These are phyloP conservation scores for Cygnus buccinator DNA, from an alignment of 2,113 vertebrate species.

Conservation along the genomic window DNA sequence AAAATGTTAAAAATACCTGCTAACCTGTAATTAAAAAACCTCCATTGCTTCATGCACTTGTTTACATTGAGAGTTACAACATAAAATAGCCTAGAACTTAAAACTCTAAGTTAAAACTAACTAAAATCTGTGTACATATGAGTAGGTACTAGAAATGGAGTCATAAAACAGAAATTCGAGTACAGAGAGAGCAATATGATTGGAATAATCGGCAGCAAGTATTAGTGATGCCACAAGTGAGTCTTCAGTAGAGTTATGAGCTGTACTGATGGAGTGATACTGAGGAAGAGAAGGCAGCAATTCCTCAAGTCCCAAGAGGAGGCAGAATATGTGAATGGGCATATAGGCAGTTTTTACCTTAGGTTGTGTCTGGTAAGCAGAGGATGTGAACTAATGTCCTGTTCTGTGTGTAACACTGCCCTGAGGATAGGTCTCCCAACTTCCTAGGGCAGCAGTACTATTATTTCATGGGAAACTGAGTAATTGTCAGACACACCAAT, in stretches of 20 bases:
- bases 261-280: accelerated
- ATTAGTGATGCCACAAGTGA: background rate
- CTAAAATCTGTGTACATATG: background rate
- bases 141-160: background rate
- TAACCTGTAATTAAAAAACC: background rate
- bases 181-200: background rate
- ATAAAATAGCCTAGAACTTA: background rate
- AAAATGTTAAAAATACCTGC: background rate
- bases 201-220: background rate
- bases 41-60: background rate
- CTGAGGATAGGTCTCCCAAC: background rate
- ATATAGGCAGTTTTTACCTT: background rate
- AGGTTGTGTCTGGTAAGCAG: background rate
- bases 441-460: background rate
- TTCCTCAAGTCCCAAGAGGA: background rate
- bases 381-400: background rate
- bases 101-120: background rate
- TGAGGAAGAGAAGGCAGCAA: background rate
- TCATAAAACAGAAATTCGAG: background rate
- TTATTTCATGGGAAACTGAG: background rate
- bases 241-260: background rate
- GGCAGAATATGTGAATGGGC: background rate
- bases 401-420: too few species aligned
- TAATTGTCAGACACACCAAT: background rate
- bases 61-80: background rate